Evolutionary conservation across 2,797 vertebrate species (phyloP).

Genomic region (Rhinichthys osculus): DNA sequence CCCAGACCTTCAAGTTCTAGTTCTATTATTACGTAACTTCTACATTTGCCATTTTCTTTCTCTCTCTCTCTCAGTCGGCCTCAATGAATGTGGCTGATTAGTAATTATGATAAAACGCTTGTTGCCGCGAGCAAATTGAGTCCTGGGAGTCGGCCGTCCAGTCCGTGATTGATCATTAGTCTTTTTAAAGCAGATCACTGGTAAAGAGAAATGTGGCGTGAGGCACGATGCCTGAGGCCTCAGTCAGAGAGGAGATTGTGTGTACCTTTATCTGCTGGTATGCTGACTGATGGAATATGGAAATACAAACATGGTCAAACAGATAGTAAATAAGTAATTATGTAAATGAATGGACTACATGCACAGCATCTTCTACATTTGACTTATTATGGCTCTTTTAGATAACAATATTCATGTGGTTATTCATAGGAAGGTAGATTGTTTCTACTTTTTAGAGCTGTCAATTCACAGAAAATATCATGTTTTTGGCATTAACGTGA

Average conservation of each 20-base stretch:
- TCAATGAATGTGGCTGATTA: conserved; percentile 60
- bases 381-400: not conserved
- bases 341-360: not conserved
- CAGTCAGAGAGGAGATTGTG: conserved; percentile 19
- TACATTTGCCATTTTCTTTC: conserved; percentile 15
- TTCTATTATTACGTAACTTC: conserved; percentile 10
- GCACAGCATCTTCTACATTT: not conserved
- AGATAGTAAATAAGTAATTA: not conserved
- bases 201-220: conserved; percentile 43
- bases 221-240: conserved; percentile 35
- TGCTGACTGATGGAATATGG: conserved; percentile 33
- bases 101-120: conserved; percentile 69
- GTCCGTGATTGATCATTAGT: conserved; percentile 62
- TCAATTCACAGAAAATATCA: not conserved
- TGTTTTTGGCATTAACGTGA: not conserved
- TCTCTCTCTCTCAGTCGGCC: conserved; percentile 8
- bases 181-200: conserved; percentile 57
- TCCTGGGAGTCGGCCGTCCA: conserved; percentile 48
- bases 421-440: not conserved
- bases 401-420: not conserved
- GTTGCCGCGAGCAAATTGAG: conserved; percentile 63
- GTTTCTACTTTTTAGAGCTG: not conserved
- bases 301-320: conserved; percentile 3
- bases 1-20: not conserved
- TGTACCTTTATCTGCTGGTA: conserved; percentile 23